These are phyloP conservation scores for Cosmorhoe ocellata DNA, from an alignment of 2,888 invertebrate species.

Conservation along the genomic window DNA sequence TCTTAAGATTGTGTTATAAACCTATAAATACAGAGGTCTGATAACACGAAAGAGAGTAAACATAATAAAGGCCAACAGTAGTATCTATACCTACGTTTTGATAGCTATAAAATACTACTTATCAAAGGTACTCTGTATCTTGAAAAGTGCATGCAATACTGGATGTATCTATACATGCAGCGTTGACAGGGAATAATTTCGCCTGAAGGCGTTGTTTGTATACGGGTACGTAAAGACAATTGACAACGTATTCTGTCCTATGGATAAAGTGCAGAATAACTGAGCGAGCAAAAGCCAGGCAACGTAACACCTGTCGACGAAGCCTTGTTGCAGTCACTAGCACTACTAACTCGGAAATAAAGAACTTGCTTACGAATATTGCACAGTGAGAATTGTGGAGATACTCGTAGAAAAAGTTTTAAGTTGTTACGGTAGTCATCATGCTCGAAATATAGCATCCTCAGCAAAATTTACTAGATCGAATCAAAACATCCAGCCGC, in stretches of 20 bases:
- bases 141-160: background rate
- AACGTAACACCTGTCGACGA: conserved; percentile 38
- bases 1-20: no score
- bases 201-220: conserved; percentile 26
- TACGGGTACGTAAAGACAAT: conserved; percentile 20
- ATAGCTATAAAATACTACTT: no score
- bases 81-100: no score
- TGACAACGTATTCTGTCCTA: conserved; percentile 28
- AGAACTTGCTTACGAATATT: background rate
- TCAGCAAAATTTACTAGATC: no score
- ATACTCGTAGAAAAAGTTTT: no score
- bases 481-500: no score
- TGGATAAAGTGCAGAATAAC: conserved; percentile 32
- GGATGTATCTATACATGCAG: conserved; percentile 1
- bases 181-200: conserved; percentile 19
- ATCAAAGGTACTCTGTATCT: background rate
- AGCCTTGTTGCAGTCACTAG: background rate
- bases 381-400: background rate
- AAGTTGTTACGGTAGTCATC: no score
- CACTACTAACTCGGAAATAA: conserved; percentile 1
- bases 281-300: conserved; percentile 28
- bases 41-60: no score
- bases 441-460: no score
- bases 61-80: no score
- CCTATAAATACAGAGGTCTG: no score